Percentiles rank a stretch among this genome's conserved stretches.
phyloP scores from a whole-genome alignment of 2,888 invertebrate genomes.

The Xanthorhoe designata region DNA sequence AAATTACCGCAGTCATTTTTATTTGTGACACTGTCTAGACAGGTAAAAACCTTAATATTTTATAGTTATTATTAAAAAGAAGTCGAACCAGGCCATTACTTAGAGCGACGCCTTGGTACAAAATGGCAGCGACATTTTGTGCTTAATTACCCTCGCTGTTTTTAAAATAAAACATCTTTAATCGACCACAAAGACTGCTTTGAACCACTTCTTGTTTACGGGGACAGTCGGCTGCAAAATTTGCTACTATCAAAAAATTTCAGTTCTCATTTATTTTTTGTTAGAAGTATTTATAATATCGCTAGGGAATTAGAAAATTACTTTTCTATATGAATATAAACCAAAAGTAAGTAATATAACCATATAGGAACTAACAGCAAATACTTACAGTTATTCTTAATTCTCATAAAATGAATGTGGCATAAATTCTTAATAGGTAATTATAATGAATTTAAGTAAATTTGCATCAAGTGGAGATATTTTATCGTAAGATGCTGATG shows the following conservation, averaged over 20 bases:
- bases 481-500: not conserved
- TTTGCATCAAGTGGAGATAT: not conserved
- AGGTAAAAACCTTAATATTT: conserved; percentile 25
- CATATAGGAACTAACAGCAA: too few species aligned
- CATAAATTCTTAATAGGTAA: too few species aligned
- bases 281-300: too few species aligned
- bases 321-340: too few species aligned
- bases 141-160: conserved; percentile 76
- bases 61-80: conserved; percentile 44
- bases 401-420: too few species aligned
- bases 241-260: too few species aligned
- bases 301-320: too few species aligned
- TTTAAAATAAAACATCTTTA: conserved; percentile 63
- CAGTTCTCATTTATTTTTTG: too few species aligned
- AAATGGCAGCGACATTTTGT: conserved; percentile 69
- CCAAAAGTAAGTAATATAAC: too few species aligned
- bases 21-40: conserved; percentile 11
- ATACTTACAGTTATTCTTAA: too few species aligned
- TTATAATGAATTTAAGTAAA: too few species aligned
- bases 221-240: not conserved
- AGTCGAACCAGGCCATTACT: conserved; percentile 62
- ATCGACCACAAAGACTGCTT: conserved; percentile 16
- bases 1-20: not conserved
- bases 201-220: conserved; percentile 2
- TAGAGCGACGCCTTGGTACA: conserved; percentile 65